Base-by-base conservation (phyloP, 2,113 vertebrate species). In the Trichechus manatus region DNA sequence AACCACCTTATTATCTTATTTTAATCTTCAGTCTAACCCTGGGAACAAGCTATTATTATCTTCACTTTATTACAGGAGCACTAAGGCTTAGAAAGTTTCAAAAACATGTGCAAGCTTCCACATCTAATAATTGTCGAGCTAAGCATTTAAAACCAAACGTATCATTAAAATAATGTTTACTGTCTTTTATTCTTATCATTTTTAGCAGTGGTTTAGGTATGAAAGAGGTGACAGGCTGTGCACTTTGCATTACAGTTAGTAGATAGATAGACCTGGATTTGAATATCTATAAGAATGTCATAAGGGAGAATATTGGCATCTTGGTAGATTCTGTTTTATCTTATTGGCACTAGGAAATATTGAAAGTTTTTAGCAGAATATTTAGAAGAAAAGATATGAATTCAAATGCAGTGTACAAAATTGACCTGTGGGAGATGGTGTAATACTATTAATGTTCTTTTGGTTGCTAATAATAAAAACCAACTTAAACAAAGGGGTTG, bases 21-120 rank as follows among this genome's bases (percentile, higher is more conserved):
- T 11, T 61, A 79, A 59, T 89, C 10, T 53, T 89, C 39, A 83
- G 1, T 47, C 17, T 77, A 56, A 86, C 9, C 66, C 22, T 89
- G 66, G 29, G 44, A 97, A 77, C 17, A 87, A 91, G n/a, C 36
- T 94, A 53, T 17, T 84, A 74, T 61, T 88, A 84, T 39, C 61
- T 89, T 92, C 27, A 31, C 19, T 81, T 92, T 93, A 19, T 86
- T 42, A 39, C 79, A 47, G 14, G 68, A 13, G 19, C 42, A 77
- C 19, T 29, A 20, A 83, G 22, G 56, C 25, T 82, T 66, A 78
- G 15, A 83, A 23, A 56, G 15, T 6, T 70, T 70, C 53, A 13
- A 77, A 50, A 82, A 64, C 7, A 1, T 72, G 9, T 85, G 19
- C 13, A 63, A 19, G 9, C 23, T 77, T 85, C 20, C 64, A 83